phyloP scores from a whole-genome alignment of 2,113 vertebrate species.

The Tachuris rubrigastra region DNA sequence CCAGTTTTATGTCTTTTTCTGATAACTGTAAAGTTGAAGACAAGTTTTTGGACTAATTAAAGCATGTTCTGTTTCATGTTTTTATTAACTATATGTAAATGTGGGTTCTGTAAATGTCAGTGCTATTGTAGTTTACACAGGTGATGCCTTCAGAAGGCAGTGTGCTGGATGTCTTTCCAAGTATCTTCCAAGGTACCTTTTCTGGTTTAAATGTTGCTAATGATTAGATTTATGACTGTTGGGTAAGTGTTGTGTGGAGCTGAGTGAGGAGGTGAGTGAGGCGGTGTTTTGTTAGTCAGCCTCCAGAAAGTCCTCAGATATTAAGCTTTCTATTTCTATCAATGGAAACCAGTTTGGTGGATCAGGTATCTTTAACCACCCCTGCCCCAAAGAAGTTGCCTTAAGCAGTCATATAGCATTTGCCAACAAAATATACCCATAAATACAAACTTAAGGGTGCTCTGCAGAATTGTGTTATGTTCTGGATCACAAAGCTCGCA shows the following conservation, averaged over 20 bases:
- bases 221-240: not conserved
- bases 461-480: not conserved
- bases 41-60: not conserved
- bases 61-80: not conserved
- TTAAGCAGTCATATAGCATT: not conserved
- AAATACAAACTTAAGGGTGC: not conserved
- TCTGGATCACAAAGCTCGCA: not conserved
- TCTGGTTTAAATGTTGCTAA: not conserved
- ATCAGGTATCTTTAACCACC: not conserved
- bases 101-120: not conserved
- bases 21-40: not conserved
- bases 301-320: not conserved
- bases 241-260: not conserved
- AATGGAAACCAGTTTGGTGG: not conserved
- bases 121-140: not conserved
- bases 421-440: not conserved
- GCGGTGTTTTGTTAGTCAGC: not conserved
- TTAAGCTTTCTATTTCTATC: not conserved
- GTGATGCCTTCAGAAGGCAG: not conserved
- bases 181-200: not conserved
- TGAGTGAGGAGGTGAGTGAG: not conserved
- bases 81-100: not conserved
- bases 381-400: not conserved
- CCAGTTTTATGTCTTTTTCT: not conserved
- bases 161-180: not conserved